Evolutionary conservation across 1,140 invertebrate species (phyloP).

Genomic region (Drosophila sturtevanti): DNA sequence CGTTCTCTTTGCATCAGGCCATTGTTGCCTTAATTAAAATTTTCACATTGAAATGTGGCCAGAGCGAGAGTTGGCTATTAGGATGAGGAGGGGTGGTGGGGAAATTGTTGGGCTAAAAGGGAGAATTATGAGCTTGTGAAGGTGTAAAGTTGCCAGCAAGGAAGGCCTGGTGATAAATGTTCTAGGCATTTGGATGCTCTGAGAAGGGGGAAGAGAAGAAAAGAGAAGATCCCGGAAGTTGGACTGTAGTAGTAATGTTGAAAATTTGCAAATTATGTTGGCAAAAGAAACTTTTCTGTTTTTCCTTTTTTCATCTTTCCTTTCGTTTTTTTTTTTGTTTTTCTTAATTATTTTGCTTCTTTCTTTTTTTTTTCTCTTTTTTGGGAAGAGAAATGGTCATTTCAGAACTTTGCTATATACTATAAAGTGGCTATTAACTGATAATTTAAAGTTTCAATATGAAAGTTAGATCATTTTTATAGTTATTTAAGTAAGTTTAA

Average conservation of each 20-base stretch:
- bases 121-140: constrained; percentile 24
- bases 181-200: constrained; percentile 24
- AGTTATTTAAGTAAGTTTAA: constrained; percentile 3
- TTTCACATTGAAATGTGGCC: constrained; percentile 43
- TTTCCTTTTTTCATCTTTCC: not conserved
- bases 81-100: not conserved
- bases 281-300: constrained; percentile 12
- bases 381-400: not conserved
- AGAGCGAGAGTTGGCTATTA: not conserved
- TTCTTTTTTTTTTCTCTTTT: not conserved
- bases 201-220: not conserved
- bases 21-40: constrained; percentile 75
- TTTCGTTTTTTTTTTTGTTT: not conserved
- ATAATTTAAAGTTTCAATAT: not conserved
- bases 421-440: not conserved
- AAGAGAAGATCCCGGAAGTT: constrained; percentile 7
- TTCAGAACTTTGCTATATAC: not conserved
- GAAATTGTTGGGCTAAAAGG: not conserved
- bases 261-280: constrained; percentile 33
- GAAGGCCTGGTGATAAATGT: constrained; percentile 16
- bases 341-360: too few relatives aligned
- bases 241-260: constrained; percentile 30
- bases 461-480: not conserved
- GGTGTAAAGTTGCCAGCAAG: constrained; percentile 30
- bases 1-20: not conserved